phyloP scores from a whole-genome alignment of 37 sponge, comb jelly and placozoan genomes.

The Aplysina aerophoba region DNA sequence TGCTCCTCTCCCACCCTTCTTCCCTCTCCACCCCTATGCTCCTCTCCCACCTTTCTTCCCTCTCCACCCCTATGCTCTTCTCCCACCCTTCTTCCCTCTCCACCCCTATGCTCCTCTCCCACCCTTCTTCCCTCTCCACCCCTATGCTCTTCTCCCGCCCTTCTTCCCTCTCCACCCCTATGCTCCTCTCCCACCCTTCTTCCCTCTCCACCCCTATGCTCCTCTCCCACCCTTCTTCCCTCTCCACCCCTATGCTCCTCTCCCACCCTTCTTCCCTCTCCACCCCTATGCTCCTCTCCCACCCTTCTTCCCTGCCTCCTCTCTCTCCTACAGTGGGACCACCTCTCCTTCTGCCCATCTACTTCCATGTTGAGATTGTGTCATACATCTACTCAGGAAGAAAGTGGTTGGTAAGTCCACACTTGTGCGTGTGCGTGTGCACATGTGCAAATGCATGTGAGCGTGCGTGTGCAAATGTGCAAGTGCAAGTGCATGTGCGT shows the following conservation, averaged over 20 bases:
- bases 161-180: too few species aligned
- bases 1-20: too few species aligned
- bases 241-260: too few species aligned
- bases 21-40: too few species aligned
- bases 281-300: background rate
- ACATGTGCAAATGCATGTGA: background rate
- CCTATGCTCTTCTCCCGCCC: too few species aligned
- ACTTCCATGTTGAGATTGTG: constrained; percentile 81
- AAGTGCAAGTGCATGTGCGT: background rate
- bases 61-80: too few species aligned
- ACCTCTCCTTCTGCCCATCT: constrained; percentile 80
- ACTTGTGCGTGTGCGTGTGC: constrained; percentile 17
- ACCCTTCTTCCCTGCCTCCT: background rate
- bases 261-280: background rate
- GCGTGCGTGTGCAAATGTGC: constrained; percentile 8
- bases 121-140: too few species aligned
- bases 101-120: too few species aligned
- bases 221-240: background rate
- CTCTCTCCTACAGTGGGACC: constrained; percentile 58
- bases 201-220: too few species aligned
- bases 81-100: too few species aligned
- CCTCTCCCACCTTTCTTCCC: too few species aligned
- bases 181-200: too few species aligned
- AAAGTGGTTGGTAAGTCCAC: constrained; percentile 57
- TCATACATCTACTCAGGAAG: constrained; percentile 45